Evolutionary conservation across 2,113 vertebrate species (phyloP), one percentile per base, ranked within the genome.

Genomic region (Salvelinus sp.): DNA sequence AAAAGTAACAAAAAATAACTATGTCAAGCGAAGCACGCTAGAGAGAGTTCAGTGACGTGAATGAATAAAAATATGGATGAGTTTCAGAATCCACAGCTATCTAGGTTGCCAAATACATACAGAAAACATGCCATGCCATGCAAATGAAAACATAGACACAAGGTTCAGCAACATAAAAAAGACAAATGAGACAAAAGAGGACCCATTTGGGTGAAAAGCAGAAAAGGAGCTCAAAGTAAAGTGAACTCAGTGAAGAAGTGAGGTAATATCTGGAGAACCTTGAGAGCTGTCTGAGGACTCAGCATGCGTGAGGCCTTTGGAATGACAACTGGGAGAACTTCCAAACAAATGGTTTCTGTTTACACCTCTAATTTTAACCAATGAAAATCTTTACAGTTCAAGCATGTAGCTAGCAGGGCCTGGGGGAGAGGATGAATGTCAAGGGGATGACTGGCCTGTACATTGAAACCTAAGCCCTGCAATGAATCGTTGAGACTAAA

Each of bases 401-500:
- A 87, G 79, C 66, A 82, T 76, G 82, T 78, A 78, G 73, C 77
- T 38, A 80, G 20, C 72, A 75, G 50, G 80, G 79, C 83, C 84
- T 79, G 4, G 7, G 25, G 2, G 66, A 20, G 28, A 27, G 18
- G 70, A 64, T 76, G 80, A 88, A 87, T 85, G 86, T 85, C 82
- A 86, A 80, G 79, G 85, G 73, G 75, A 76, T 38, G 70, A 74
- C 71, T 87, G 90, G 90, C 87, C 87, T 88, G 87, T 87, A 75
- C 79, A 77, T 67, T 80, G 89, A 91, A 90, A 91, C 73, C 62
- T 72, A 44, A 82, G 79, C 81, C 84, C 74, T 80, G 28, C 73
- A 85, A 85, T 82, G 82, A 71, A 90, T 84, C 78, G 38, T 72
- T 76, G 86, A 90, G 81, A 86, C 88, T 83, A 88, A 89, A 86